Evolutionary conservation across 2,113 vertebrate genomes (phyloP), one percentile per base, ranked within the genome.

Genomic region (Corythornis cristatus): DNA sequence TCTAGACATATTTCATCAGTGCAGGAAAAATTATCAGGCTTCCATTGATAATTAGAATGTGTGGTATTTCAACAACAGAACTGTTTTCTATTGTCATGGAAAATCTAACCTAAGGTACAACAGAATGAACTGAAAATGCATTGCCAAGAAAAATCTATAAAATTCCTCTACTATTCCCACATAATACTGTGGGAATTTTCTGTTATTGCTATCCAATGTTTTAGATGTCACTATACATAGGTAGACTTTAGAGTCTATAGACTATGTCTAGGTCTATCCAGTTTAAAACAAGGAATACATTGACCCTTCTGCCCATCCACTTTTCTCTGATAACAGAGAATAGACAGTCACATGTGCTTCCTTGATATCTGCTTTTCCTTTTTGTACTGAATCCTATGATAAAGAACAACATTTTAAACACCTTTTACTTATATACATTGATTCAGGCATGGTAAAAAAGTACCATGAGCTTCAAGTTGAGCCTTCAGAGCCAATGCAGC

Each of bases 401-500:
- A 28, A 77, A n/a, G 68, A 83, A 37, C 7, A 4, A 33, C 18
- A 57, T 48, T 64, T 50, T 14, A 85, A 54, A 42, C 2, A 4
- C 33, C 71, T 74, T 62, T n/a, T 51, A 45, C n/a, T 29, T 28
- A 31, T 28, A 42, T 28, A 3, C 11, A 7, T 15, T 31, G 40
- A 51, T 67, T 40, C 12, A 54, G 33, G 20, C 1, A 6, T 2
- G 18, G 8, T 23, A 56, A 9, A 8, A 8, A 25, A 77, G 5
- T 28, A 37, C 66, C 48, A 37, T 12, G 46, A 8, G 33, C 8
- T 54, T 35, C 0, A 0, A 22, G 15, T 3, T 61, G 2, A 80
- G 42, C 16, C 42, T 20, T 26, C 42, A 19, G 18, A 43, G 43
- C 4, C 37, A 58, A 2, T 13, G 37, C 16, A 88, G 67, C 35